Base-by-base conservation (phyloP, 1,140 invertebrate species). In the Temnothorax nylanderi region DNA sequence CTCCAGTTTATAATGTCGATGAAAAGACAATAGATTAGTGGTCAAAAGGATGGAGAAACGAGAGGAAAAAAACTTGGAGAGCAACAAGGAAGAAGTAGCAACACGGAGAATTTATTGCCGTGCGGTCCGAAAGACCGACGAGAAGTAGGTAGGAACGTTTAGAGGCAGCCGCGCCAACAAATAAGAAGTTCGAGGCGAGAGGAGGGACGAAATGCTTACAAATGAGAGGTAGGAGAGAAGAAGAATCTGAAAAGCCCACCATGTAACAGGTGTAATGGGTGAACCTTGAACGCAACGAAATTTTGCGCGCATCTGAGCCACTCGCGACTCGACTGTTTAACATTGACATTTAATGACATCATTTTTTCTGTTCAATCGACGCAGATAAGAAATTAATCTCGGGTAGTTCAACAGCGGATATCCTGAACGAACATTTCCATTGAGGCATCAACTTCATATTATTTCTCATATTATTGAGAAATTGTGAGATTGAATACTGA, bases 81-180 rank as follows among this genome's bases (percentile, higher is more conserved):
- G 62, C 56, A 56, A 77, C 85, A 86, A 85, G 87, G 65, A 78
- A 76, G n/a, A 88, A 90, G 86, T 80, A 90, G 88, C 82, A 81
- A 72, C 64, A 71, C 34, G 64, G 89, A 87, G 87, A 91, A 91
- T 90, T 91, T 91, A 91, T 91, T 89, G 78, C 85, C 67, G 44
- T 49, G 56, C 58, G 72, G 51, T 84, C 56, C 71, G 81, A 51
- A 81, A 88, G 72, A 82, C 62, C n/a, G 87, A 86, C 37, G 82
- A 88, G 71, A 84, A 64, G 64, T 80, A 67, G 76, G 47, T 77
- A 85, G 81, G 76, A 88, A 87, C 84, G 81, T 87, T 91, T 91
- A 87, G 86, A 89, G 11, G 77, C 62, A 86, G 58, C 77, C 47
- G 77, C 72, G 74, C 64, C 75, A 91, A 91, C 87, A 91, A 91